Base-by-base conservation (phyloP, 1,140 invertebrate species). In the Trichonephila inaurata region DNA sequence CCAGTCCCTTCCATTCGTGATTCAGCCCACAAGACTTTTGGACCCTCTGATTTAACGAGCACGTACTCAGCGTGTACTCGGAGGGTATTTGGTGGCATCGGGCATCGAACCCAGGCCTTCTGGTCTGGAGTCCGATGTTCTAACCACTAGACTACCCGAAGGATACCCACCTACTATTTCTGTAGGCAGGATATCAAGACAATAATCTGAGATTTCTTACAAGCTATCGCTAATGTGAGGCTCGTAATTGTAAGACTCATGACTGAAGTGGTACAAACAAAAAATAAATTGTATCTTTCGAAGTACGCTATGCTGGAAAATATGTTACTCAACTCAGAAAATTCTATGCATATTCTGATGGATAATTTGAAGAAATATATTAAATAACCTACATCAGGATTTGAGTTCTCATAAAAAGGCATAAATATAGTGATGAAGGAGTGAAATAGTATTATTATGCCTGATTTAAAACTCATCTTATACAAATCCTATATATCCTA, bases 141-240 rank as follows among this genome's bases (percentile, higher is more conserved):
- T n/a, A n/a, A n/a, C n/a, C n/a, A n/a, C n/a, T n/a, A n/a, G n/a
- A n/a, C n/a, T n/a, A n/a, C n/a, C n/a, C n/a, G n/a, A n/a, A n/a
- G n/a, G n/a, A n/a, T n/a, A n/a, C n/a, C n/a, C n/a, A n/a, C n/a
- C n/a, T n/a, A n/a, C n/a, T 72, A 40, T 24, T 40, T 40, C 51
- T 89, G 87, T 8, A 89, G 21, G 19, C 72, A 24, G n/a, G 16
- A 19, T 69, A 89, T 64, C 7, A 89, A n/a, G 10, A 28, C 28
- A 18, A 89, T 44, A n/a, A 89, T 89, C n/a, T 89, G 6, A 1
- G 33, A 0, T 69, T n/a, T 89, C 69, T 89, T 89, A 51, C 21
- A 69, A n/a, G 19, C 44, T 12, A 89, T 14, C 14, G 62, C 69
- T 69, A 89, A 51, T 51, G 64, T 89, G 4, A 89, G 40, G 2